A percentile compares a stretch with the other conserved stretches of the same genome.
These are phyloP conservation scores for Drosophila funebris DNA, from an alignment of 1,140 invertebrate species.

Conservation along the genomic window DNA sequence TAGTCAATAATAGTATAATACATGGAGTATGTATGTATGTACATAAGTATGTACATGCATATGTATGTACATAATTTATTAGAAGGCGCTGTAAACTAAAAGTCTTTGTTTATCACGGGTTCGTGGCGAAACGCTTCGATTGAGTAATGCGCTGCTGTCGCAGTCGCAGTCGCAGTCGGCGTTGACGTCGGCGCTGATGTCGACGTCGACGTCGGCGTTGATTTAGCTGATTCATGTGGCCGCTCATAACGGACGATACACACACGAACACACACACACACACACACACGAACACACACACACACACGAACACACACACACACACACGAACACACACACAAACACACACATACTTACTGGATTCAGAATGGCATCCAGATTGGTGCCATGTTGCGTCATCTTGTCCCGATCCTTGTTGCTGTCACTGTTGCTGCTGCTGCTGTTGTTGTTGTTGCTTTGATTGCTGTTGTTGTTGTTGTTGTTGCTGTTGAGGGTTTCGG, in stretches of 20 bases:
- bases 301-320: too few species aligned
- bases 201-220: neutral
- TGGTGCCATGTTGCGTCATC: slow-evolving; percentile 62
- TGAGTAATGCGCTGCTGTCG: slow-evolving; percentile 59
- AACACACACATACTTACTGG: slow-evolving; percentile 56
- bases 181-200: slow-evolving; percentile 11
- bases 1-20: neutral
- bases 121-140: slow-evolving; percentile 41
- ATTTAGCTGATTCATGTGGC: slow-evolving; percentile 53
- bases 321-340: neutral
- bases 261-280: neutral
- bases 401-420: slow-evolving; percentile 51
- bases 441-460: slow-evolving; percentile 17
- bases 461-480: slow-evolving; percentile 28
- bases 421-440: slow-evolving; percentile 25
- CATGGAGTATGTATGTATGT: neutral
- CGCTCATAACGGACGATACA: neutral
- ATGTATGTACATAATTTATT: slow-evolving; percentile 26
- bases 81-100: slow-evolving; percentile 12
- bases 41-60: neutral
- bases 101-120: slow-evolving; percentile 63
- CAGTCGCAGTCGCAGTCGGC: neutral
- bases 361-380: slow-evolving; percentile 78
- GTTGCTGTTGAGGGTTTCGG: slow-evolving; percentile 44
- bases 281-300: neutral